Evolutionary conservation across 2,888 invertebrate genomes (phyloP), one percentile per base, ranked within the genome.

Genomic region (Habrosyne pyritoides): DNA sequence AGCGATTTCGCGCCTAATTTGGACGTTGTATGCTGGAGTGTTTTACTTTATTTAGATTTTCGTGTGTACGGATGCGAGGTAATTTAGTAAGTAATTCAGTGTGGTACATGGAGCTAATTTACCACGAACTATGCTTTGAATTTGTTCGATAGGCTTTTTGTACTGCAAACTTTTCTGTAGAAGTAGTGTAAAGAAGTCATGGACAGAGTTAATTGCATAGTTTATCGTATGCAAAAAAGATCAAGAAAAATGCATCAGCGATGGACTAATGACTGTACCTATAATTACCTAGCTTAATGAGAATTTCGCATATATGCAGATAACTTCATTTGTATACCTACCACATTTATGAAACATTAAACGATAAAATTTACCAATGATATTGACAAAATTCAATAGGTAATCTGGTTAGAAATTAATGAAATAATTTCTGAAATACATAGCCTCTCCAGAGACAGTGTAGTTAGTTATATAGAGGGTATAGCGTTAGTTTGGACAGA

Each of bases 1-100:
- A 87, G 80, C 86, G 87, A 87, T 91, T 91, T 91, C 90, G 89
- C 91, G 91, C 91, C 91, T 89, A 90, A 89, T 91, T 89, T 90
- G 80, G 83, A 86, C 78, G 83, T 65, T 75, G 69, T 67, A 63
- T 62, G 51, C 53, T 60, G 62, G 66, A 71, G 77, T 78, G 80
- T 79, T 79, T 78, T 75, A 78, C 78, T 83, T 78, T 75, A 77
- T 82, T 83, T 77, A 71, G 75, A 72, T 69, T 71, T 69, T 71
- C 65, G 69, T 62, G 67, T 66, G 65, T 59, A 59, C 54, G 54
- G 56, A 58, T 55, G 63, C 56, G 62, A 57, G 61, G 61, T 68
- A 67, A 74, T 72, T 72, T 61, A 61, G 62, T 69, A 66, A 63
- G 68, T 71, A 64, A 68, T 56, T 57, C 22, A 51, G 56, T 54